Percentiles rank a stretch among this genome's conserved stretches.
Conservation (phyloP, 2,113 vertebrate genomes). For the Amblyornis subalaris region DNA sequence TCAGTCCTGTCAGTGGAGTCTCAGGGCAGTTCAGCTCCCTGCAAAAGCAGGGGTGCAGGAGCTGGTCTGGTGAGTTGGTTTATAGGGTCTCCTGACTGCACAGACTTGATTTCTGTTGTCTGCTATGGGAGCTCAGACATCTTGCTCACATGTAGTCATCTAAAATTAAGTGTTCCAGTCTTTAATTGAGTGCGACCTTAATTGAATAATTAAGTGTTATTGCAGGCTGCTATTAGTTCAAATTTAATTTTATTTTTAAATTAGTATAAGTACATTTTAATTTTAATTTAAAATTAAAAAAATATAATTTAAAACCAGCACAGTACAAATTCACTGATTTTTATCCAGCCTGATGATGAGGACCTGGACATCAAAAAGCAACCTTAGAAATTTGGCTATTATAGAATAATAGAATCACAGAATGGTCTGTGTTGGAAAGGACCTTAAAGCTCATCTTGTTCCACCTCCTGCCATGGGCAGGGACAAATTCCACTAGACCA, state of each 20-base stretch:
- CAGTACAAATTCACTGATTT: background rate
- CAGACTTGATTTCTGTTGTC: accelerated
- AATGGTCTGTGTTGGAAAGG: background rate
- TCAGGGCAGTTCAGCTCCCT: background rate
- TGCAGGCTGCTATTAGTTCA: background rate
- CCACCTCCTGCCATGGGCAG: background rate
- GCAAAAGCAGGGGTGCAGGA: background rate
- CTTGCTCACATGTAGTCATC: background rate
- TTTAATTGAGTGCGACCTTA: background rate
- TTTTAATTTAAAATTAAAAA: background rate
- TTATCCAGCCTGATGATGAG: background rate
- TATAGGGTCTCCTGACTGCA: background rate
- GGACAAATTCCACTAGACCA: background rate
- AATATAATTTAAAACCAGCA: background rate
- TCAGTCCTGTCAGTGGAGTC: background rate
- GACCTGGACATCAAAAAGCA: background rate
- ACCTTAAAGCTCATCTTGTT: background rate
- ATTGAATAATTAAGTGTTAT: background rate
- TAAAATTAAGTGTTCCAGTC: background rate
- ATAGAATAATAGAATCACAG: background rate
- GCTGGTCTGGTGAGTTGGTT: background rate
- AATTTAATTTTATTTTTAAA: background rate
- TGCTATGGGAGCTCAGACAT: background rate
- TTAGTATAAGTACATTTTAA: background rate
- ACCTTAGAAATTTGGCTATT: background rate